These are phyloP conservation scores for Tetragnatha versicolor DNA, from an alignment of 1,140 invertebrate species.

Conservation along the genomic window DNA sequence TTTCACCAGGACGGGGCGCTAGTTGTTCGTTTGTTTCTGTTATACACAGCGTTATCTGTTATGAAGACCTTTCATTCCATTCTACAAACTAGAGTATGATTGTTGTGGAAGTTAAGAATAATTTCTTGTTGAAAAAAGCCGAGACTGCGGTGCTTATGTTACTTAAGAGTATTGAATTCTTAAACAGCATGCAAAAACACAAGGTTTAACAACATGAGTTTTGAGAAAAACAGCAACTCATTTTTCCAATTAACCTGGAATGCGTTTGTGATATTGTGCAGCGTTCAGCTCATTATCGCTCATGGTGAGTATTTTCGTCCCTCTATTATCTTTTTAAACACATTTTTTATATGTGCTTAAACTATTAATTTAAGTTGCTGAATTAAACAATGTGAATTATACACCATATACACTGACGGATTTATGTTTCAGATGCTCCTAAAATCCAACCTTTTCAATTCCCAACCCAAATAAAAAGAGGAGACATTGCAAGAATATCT, in stretches of 20 bases:
- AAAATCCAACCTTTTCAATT: constrained; percentile 49
- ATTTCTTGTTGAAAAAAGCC: too few relatives aligned
- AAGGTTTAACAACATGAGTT: too few relatives aligned
- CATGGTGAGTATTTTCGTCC: not conserved
- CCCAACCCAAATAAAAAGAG: constrained; percentile 30
- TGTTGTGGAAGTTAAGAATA: not conserved
- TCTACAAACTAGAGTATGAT: not conserved
- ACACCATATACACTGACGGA: too few relatives aligned
- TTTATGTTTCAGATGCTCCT: constrained; percentile 27
- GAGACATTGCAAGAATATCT: constrained; percentile 22
- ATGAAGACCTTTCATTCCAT: not conserved
- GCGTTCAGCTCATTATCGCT: not conserved
- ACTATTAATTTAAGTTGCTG: too few relatives aligned
- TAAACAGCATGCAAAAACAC: too few relatives aligned
- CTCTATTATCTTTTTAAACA: too few relatives aligned
- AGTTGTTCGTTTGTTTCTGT: not conserved
- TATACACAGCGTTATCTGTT: not conserved
- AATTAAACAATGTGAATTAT: too few relatives aligned
- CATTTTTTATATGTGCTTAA: too few relatives aligned
- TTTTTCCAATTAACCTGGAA: too few relatives aligned
- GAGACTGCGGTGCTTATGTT: too few relatives aligned
- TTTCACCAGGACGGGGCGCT: constrained; percentile 45
- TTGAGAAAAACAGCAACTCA: too few relatives aligned
- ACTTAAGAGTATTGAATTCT: too few relatives aligned
- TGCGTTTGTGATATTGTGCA: not conserved